These are phyloP conservation scores for Ceratotherium simum DNA, from an alignment of 2,113 vertebrate species.

Conservation along the genomic window DNA sequence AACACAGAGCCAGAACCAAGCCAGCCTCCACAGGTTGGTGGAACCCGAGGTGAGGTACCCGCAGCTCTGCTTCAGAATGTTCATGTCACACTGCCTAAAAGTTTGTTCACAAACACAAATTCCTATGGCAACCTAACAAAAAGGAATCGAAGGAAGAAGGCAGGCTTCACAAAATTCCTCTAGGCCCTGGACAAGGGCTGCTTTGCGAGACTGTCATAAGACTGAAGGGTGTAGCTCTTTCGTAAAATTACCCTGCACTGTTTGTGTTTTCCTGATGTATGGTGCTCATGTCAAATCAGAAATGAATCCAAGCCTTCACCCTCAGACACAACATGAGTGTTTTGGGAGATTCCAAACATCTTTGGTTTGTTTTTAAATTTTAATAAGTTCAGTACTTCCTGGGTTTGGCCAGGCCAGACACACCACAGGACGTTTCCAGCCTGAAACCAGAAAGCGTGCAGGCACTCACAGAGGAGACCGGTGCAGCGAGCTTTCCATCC, in stretches of 20 bases:
- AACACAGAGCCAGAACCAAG: neutral
- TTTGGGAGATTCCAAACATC: constrained; percentile 73
- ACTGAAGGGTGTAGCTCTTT: neutral
- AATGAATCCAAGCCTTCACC: constrained; percentile 55
- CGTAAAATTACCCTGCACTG: neutral
- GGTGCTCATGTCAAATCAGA: constrained; percentile 53
- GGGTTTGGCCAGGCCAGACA: constrained; percentile 76
- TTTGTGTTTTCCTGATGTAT: constrained; percentile 50
- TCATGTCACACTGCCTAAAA: constrained; percentile 18
- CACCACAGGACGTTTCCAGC: constrained; percentile 78
- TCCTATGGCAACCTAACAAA: constrained; percentile 67
- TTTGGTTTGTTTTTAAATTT: constrained; percentile 81
- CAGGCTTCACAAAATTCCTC: neutral
- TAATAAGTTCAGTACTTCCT: constrained; percentile 81
- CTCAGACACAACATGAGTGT: constrained; percentile 72
- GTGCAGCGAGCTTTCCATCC: constrained; percentile 57
- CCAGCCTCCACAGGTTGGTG: neutral
- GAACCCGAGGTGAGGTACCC: neutral
- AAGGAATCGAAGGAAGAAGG: neutral
- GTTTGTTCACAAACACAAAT: constrained; percentile 63
- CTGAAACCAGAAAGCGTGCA: constrained; percentile 79
- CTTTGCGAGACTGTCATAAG: neutral
- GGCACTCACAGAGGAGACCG: constrained; percentile 66
- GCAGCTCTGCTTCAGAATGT: neutral
- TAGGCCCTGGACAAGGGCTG: neutral